Evolutionary conservation across 2,113 vertebrate species (phyloP).

Genomic region (Pterocles burchelli): DNA sequence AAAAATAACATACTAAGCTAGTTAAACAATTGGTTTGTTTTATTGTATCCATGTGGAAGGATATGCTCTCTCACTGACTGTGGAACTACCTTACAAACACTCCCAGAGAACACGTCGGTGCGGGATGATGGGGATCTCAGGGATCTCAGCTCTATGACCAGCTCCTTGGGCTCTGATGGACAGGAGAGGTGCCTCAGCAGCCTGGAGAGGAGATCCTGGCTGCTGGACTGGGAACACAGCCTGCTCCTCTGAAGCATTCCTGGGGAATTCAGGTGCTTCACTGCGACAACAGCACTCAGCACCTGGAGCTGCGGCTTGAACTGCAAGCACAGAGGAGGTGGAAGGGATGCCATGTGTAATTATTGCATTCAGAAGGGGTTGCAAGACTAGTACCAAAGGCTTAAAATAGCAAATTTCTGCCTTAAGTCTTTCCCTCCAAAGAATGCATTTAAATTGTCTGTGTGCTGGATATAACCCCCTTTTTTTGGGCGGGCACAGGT

Average conservation of each 20-base stretch:
- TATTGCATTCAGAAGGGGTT: neutral
- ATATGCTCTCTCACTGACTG: neutral
- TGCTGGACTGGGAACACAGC: neutral
- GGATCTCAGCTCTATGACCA: neutral
- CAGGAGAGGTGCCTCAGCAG: neutral
- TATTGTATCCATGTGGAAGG: neutral
- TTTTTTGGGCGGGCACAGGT: fast-evolving
- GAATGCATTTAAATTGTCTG: fast-evolving
- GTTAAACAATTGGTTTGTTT: neutral
- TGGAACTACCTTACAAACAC: neutral
- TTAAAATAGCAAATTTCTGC: neutral
- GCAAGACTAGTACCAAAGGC: neutral
- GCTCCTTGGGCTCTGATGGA: neutral
- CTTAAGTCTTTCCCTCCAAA: neutral
- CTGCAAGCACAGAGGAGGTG: fast-evolving
- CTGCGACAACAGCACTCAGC: neutral
- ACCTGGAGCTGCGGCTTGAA: neutral
- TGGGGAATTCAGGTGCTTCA: neutral
- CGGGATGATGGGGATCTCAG: neutral
- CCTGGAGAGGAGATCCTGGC: neutral
- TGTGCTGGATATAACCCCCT: no score
- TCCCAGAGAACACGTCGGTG: neutral
- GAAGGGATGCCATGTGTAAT: neutral
- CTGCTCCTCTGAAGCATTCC: neutral
- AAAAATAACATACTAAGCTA: neutral